Evolutionary conservation across 1,140 invertebrate species (phyloP), one percentile per base, ranked within the genome.

Genomic region (Aphelinus certus): DNA sequence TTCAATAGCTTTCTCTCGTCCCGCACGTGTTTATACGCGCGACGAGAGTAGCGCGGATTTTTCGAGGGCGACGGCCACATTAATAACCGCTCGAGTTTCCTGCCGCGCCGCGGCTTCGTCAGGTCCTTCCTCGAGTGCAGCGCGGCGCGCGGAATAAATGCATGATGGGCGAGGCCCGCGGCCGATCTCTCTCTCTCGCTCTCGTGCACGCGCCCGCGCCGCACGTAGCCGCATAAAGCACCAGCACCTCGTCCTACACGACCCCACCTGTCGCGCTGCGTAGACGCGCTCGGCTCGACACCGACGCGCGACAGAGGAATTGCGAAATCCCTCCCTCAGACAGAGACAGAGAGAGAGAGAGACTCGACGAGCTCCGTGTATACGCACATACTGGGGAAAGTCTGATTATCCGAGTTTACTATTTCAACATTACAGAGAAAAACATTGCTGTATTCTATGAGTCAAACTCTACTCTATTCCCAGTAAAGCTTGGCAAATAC

Each of bases 211-310:
- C 73, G 79, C 60, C 70, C 72, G 78, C 26, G 26, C 26, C 26
- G 26, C 26, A 78, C 80, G 83, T 85, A 78, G 81, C 82, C 79
- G n/a, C n/a, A 83, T 85, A 85, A 85, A 85, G 79, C 75, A 85
- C 71, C 82, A 83, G 26, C 26, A 26, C 26, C 26, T 83, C 85
- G 83, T 86, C 85, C 84, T 85, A 86, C 84, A 82, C 83, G 79
- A 79, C 80, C 84, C 80, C 84, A 86, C 84, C 84, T 86, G 84
- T 86, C 83, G 79, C 79, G 73, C 45, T 67, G 63, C 79, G 2
- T 76, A 76, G 64, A 53, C 51, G 51, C 51, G 51, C 9, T 9
- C 4, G 51, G 9, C 51, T 4, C 71, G 62, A 74, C 45, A 76
- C 69, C 76, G 26, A 26, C 66, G 78, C 56, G 77, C 76, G 72